Base-by-base conservation (phyloP, 2,113 vertebrate species). In the Climacteris rufus region DNA sequence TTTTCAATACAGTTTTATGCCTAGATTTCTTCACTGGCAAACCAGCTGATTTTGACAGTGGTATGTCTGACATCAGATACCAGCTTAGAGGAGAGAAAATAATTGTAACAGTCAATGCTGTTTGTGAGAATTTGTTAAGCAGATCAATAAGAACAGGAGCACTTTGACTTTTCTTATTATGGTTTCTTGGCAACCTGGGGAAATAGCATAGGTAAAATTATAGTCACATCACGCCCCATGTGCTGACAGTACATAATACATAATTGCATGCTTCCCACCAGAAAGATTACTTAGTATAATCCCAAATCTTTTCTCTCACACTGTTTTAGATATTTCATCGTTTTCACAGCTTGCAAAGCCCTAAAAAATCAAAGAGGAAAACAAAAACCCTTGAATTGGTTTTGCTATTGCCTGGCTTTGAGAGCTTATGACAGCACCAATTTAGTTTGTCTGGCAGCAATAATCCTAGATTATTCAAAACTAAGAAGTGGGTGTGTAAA, bases 131-230 rank as follows among this genome's bases (percentile, higher is more conserved):
- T 80, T 93, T 92, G 65, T 77, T 95, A 93, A 91, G 71, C 80
- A 93, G 83, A 97, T 95, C 92, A 87, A 19, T 94, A 88, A 91
- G 74, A 90, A 84, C 85, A 90, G 25, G 42, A 93, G 70, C 74
- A 89, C 82, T 79, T 90, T 90, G 85, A 75, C 78, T 94, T 96
- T 79, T 80, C 66, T 91, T 91, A 90, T 88, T 82, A 90, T 57
- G 52, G 94, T 97, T 97, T 94, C 97, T 97, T 89, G 85, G 96
- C 81, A 97, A 97, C 93, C 87, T 47, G 44, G 53, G 61, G 59
- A 96, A 94, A 95, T 89, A 89, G 91, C 83, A 89, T n/a, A 56
- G 72, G 78, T 87, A 90, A 95, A 96, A 97, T 95, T 93, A 90
- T 44, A 96, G 94, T 93, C 87, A 90, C 90, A 94, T 95, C 93